Evolutionary conservation across 2,113 vertebrate species (phyloP).

Genomic region (Malurus melanocephalus): DNA sequence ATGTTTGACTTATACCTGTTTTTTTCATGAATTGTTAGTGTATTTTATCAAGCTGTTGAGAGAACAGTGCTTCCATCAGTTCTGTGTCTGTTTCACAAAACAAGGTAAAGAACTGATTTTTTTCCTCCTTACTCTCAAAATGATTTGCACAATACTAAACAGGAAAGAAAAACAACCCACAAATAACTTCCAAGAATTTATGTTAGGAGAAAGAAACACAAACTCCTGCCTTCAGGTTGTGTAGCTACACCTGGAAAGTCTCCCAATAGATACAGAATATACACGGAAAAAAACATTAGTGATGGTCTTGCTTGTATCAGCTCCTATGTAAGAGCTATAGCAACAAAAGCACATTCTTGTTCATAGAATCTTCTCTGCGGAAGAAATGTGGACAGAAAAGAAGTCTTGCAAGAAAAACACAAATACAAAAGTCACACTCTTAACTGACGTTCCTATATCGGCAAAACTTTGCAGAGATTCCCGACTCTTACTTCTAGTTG

Average conservation of each 20-base stretch:
- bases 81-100: neutral
- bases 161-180: neutral
- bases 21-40: conserved; percentile 15
- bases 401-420: neutral
- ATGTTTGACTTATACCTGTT: neutral
- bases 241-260: neutral
- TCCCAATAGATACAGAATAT: neutral
- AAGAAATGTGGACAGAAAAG: neutral
- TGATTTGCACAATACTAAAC: neutral
- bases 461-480: neutral
- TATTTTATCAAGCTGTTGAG: neutral
- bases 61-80: neutral
- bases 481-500: neutral
- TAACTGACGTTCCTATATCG: neutral
- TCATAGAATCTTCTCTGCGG: neutral
- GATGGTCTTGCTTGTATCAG: neutral
- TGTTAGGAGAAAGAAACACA: neutral
- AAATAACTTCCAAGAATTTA: neutral
- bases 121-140: neutral
- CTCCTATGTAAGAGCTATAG: neutral
- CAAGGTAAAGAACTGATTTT: neutral
- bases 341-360: neutral
- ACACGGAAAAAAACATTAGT: neutral
- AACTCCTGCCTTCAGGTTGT: neutral
- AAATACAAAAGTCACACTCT: neutral